Base-by-base conservation (phyloP, 2,113 vertebrate species). In the Psilopsiagon aurifrons region DNA sequence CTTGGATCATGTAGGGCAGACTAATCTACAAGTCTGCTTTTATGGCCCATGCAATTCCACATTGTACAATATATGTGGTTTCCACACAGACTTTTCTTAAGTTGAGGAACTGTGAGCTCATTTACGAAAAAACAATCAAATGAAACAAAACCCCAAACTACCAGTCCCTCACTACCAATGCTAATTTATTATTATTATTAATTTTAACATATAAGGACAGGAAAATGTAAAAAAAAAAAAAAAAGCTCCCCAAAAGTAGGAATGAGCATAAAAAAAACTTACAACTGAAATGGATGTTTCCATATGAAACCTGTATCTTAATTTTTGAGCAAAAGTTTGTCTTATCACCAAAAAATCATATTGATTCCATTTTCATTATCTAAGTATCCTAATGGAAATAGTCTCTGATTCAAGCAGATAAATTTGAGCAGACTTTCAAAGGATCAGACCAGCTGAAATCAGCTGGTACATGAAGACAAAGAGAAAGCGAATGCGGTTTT, bases 381-480 rank as follows among this genome's bases (percentile, higher is more conserved):
- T 13, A 43, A 44, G 25, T 8, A 68, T 29, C 39, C 33, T 8
- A 1, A 28, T 52, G 29, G 15, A 92, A 90, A 70, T 6, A 17
- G 52, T 57, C 17, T 70, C 17, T 44, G 11, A 92, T 75, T 90
- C 24, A 80, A 77, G 15, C 11, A 51, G 19, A 69, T 90, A 60
- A 71, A 29, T 94, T 8, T 77, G 27, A 94, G 25, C 23, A 46
- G n/a, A 20, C 25, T 87, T 91, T 81, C 15, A 31, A 89, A 91
- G 52, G 17, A 79, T 19, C 1, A 3, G 5, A 51, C 13, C 8
- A 69, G 9, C 23, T 89, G 41, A 20, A 85, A 68, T 82, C 17
- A n/a, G 29, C n/a, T 33, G 8, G 15, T 27, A 52, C 17, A 31
- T 24, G 41, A 60, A 76, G 19, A 44, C 5, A 66, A 81, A 70